Evolutionary conservation across 1,140 invertebrate genomes (phyloP).

Genomic region (Ips nitidus): DNA sequence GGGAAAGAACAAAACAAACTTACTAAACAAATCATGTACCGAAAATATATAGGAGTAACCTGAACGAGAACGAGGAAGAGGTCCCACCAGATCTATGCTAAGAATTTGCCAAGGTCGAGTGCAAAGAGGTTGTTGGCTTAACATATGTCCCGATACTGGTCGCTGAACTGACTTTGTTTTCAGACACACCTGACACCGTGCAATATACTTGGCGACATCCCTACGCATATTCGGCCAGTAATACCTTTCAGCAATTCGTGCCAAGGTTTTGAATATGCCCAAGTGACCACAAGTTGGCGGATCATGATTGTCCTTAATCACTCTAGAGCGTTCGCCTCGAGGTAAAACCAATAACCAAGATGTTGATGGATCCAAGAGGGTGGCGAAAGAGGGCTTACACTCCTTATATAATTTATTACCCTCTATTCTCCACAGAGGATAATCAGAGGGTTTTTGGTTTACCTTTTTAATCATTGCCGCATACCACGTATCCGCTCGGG

Average conservation of each 20-base stretch:
- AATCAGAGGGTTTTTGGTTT: not conserved
- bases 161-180: slow-evolving; percentile 40
- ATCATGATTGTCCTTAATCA: not conserved
- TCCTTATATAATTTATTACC: not conserved
- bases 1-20: slow-evolving; percentile 38
- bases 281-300: not conserved
- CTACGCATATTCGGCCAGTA: slow-evolving; percentile 45
- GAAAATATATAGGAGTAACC: slow-evolving; percentile 47
- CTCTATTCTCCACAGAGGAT: not conserved
- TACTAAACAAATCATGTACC: slow-evolving; percentile 47
- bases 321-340: not conserved
- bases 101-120: slow-evolving; percentile 46
- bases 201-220: slow-evolving; percentile 38
- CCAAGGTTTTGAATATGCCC: slow-evolving; percentile 10
- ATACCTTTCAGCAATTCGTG: slow-evolving; percentile 28
- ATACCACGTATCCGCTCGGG: slow-evolving; percentile 4
- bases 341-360: not conserved
- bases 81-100: slow-evolving; percentile 45
- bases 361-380: not conserved
- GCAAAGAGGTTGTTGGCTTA: too few species aligned
- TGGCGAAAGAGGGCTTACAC: not conserved
- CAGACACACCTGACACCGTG: slow-evolving; percentile 41
- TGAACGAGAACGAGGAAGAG: slow-evolving; percentile 37
- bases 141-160: slow-evolving; percentile 41
- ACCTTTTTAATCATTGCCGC: not conserved